Evolutionary conservation across 2,888 invertebrate species (phyloP), one percentile per base, ranked within the genome.

Genomic region (Euplagia quadripunctaria): DNA sequence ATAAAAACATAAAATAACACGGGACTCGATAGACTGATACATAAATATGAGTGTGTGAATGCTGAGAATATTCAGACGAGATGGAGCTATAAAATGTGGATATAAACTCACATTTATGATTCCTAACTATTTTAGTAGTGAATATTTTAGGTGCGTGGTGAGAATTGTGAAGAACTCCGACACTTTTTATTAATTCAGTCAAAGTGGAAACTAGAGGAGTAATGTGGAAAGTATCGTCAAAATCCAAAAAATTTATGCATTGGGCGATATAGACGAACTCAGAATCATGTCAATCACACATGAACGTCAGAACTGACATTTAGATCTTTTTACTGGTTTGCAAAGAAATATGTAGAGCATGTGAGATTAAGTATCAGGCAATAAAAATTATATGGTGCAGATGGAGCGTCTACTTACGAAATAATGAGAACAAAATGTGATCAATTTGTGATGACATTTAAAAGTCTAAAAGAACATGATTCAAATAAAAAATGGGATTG

Each of bases 21-120:
- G 74, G 61, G 63, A 74, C 70, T 67, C 78, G 76, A 76, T 78
- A 73, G 66, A 74, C 76, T 76, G 67, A 67, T 74, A 80, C 73
- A 77, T 76, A 77, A 85, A 81, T 79, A 78, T 76, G 76, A 72
- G 66, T 66, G 43, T 68, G 61, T 49, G 43, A 70, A 63, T 63
- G 12, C 51, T 63, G 73, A 64, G 70, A 71, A 75, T 79, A 85
- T 80, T 79, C 80, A 83, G 65, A 83, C 73, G 76, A 81, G 76
- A 82, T 79, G 75, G 71, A 73, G 77, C 70, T 42, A 75, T 85
- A 86, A 86, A 84, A 83, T 70, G 64, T 63, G 64, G 76, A 58
- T 76, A 81, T 85, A 85, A 83, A 84, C 78, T 76, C 74, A 70
- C 71, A 69, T 83, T 86, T 84, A 85, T 77, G 80, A 77, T 80